phyloP scores from a whole-genome alignment of 1,140 invertebrate genomes.

The Phymastichus coffea region DNA sequence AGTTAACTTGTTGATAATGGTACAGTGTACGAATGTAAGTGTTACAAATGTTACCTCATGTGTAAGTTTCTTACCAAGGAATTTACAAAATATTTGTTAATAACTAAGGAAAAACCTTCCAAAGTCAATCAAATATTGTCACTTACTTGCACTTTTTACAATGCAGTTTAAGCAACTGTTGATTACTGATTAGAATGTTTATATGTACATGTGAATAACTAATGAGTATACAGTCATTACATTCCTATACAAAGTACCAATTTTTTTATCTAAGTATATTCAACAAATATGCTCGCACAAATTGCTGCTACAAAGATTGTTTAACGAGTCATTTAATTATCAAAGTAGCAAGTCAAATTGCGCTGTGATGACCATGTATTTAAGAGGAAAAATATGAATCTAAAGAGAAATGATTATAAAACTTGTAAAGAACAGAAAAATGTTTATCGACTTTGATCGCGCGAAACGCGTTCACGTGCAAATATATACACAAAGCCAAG shows the following conservation, averaged over 20 bases:
- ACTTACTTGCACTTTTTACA: constrained; percentile 19
- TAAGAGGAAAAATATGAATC: neutral
- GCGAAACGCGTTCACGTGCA: constrained; percentile 3
- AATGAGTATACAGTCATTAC: constrained; percentile 17
- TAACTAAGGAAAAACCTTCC: constrained; percentile 6
- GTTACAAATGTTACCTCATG: constrained; percentile 20
- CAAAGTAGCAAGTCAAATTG: constrained; percentile 4
- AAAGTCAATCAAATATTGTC: constrained; percentile 25
- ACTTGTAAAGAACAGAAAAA: constrained; percentile 2
- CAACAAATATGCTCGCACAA: constrained; percentile 12
- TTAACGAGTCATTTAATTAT: constrained; percentile 13
- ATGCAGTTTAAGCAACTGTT: neutral
- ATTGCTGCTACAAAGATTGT: constrained; percentile 22
- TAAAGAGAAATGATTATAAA: neutral
- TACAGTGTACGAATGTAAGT: constrained; percentile 25
- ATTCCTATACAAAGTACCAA: constrained; percentile 27
- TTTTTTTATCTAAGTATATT: constrained; percentile 21
- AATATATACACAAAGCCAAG: neutral
- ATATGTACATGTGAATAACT: constrained; percentile 12
- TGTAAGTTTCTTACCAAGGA: constrained; percentile 2
- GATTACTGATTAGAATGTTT: constrained; percentile 11
- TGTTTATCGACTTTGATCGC: constrained; percentile 22
- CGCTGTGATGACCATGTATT: constrained; percentile 16
- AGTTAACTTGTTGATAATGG: constrained; percentile 42
- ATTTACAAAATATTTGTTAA: constrained; percentile 4